Evolutionary conservation across 2,888 invertebrate genomes (phyloP).

Genomic region (Acleris cristana): DNA sequence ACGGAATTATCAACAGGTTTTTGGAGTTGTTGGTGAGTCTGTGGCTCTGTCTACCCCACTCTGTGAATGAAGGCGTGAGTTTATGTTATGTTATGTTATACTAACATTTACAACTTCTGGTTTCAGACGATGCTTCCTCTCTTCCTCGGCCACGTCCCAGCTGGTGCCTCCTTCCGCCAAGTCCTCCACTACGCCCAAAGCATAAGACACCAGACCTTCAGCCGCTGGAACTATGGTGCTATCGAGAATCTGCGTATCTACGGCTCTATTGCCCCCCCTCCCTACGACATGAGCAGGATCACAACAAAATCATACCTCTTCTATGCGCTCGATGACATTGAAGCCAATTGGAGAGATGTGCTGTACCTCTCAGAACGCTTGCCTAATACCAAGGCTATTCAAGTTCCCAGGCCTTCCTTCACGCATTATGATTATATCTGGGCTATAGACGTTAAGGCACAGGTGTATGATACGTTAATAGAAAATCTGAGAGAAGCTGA

Average conservation of each 20-base stretch:
- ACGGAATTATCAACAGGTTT: too few species aligned
- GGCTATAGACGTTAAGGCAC: conserved; percentile 48
- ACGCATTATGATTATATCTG: conserved; percentile 62
- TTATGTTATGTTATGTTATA: too few species aligned
- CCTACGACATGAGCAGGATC: conserved; percentile 51
- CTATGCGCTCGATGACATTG: conserved; percentile 50
- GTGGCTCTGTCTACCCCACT: too few species aligned
- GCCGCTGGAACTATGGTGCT: conserved; percentile 51
- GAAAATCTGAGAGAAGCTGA: conserved; percentile 51
- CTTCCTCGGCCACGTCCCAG: conserved; percentile 54
- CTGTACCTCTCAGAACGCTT: conserved; percentile 44
- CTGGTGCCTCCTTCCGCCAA: conserved; percentile 60
- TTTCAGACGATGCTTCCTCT: too few species aligned
- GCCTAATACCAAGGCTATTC: conserved; percentile 46
- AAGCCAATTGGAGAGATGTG: conserved; percentile 52
- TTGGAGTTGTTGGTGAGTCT: too few species aligned
- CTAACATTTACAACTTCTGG: too few species aligned
- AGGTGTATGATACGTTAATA: conserved; percentile 50
- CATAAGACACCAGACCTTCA: conserved; percentile 52
- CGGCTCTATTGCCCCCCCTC: conserved; percentile 52
- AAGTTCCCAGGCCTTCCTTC: conserved; percentile 47
- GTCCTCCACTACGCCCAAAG: conserved; percentile 59
- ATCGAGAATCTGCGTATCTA: conserved; percentile 52
- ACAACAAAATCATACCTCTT: conserved; percentile 53
- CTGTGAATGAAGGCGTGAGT: too few species aligned